These are phyloP conservation scores for Conops quadrifasciatus DNA, from an alignment of 2,888 invertebrate species.

Conservation along the genomic window DNA sequence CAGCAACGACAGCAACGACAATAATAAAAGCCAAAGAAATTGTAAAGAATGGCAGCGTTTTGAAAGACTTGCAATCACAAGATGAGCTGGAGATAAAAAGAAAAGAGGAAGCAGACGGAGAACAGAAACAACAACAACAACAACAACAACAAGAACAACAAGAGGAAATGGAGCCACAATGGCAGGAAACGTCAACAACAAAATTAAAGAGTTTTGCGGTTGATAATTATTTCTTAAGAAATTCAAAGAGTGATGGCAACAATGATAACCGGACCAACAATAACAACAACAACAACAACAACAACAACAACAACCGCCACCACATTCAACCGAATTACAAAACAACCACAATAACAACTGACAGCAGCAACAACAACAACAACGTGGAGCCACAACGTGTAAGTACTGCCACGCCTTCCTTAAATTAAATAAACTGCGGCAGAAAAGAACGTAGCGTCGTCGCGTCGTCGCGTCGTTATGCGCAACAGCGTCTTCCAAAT, in stretches of 20 bases:
- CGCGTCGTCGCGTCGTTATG: too few species aligned
- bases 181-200: slow-evolving; percentile 15
- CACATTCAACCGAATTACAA: neutral
- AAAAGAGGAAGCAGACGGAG: slow-evolving; percentile 30
- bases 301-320: slow-evolving; percentile 25
- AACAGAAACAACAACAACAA: slow-evolving; percentile 25
- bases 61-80: slow-evolving; percentile 37
- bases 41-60: slow-evolving; percentile 39
- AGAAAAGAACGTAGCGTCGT: too few species aligned
- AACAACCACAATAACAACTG: slow-evolving; percentile 14
- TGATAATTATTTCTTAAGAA: slow-evolving; percentile 17
- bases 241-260: slow-evolving; percentile 5
- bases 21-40: slow-evolving; percentile 14
- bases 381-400: neutral
- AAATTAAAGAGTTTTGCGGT: neutral
- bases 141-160: slow-evolving; percentile 11
- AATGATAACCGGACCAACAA: slow-evolving; percentile 17
- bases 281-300: slow-evolving; percentile 24
- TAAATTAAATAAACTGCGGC: too few species aligned
- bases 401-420: neutral
- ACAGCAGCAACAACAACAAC: neutral
- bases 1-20: slow-evolving; percentile 21
- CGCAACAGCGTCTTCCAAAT: too few species aligned
- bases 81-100: neutral
- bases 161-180: slow-evolving; percentile 14